Evolutionary conservation across 2,888 invertebrate genomes (phyloP).

Genomic region (Rhyacophila evoluta): DNA sequence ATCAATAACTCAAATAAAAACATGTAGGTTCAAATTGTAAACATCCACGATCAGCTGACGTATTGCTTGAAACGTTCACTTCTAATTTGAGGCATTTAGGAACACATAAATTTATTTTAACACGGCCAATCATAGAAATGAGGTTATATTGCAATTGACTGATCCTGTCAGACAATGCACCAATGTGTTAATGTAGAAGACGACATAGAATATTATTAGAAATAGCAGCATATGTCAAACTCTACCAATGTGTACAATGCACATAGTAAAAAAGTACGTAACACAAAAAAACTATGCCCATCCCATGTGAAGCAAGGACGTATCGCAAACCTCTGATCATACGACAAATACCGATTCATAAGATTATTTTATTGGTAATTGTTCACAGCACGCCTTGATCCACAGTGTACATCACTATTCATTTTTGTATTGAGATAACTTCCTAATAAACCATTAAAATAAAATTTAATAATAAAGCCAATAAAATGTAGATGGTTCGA

Average conservation of each 20-base stretch:
- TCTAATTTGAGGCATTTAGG: conserved; percentile 20
- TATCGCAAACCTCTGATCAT: conserved; percentile 34
- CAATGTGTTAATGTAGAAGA: background rate
- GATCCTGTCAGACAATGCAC: background rate
- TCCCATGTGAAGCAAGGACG: conserved; percentile 46
- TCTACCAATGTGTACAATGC: background rate
- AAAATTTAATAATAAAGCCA: conserved; percentile 39
- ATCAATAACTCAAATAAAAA: conserved; percentile 13
- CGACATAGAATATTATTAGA: conserved; percentile 28
- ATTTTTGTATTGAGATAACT: background rate
- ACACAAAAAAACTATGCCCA: conserved; percentile 42
- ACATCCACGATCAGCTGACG: conserved; percentile 48
- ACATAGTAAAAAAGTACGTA: conserved; percentile 35
- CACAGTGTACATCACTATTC: conserved; percentile 16
- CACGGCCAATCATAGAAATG: conserved; percentile 26
- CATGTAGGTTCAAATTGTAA: conserved; percentile 28
- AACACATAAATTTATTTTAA: conserved; percentile 12
- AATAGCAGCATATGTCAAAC: conserved; percentile 39
- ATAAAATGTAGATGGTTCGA: conserved; percentile 33
- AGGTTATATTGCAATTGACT: conserved; percentile 36
- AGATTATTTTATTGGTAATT: conserved; percentile 22
- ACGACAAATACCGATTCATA: background rate
- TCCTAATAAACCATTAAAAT: conserved; percentile 10
- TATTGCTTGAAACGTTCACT: conserved; percentile 33
- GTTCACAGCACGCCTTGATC: background rate